Percentiles rank a stretch among this genome's conserved stretches.
These are phyloP conservation scores for Monopis laevigella DNA, from an alignment of 2,888 invertebrate genomes.

Conservation along the genomic window DNA sequence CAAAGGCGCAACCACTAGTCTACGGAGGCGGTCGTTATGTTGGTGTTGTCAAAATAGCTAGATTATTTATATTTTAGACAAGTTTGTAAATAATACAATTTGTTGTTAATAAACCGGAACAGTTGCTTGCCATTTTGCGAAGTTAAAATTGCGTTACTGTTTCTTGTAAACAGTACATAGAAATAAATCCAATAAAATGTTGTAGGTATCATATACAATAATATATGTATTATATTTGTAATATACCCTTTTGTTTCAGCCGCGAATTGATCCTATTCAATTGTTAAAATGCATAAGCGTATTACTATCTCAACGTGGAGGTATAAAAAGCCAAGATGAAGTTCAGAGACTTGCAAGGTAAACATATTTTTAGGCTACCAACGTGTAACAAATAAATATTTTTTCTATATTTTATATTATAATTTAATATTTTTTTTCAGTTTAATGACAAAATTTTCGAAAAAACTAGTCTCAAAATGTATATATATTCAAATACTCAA, in stretches of 20 bases:
- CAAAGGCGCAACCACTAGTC: too few species aligned
- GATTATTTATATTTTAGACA: too few species aligned
- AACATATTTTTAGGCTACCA: constrained; percentile 33
- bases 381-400: neutral
- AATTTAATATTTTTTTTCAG: constrained; percentile 62
- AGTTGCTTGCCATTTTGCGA: too few species aligned
- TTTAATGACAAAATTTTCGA: constrained; percentile 95
- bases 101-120: too few species aligned
- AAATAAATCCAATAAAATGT: too few species aligned
- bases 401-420: neutral
- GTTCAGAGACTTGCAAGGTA: constrained; percentile 88
- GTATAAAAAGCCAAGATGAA: constrained; percentile 88
- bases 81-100: too few species aligned
- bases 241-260: constrained; percentile 69
- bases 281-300: constrained; percentile 89
- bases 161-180: too few species aligned
- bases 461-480: constrained; percentile 94
- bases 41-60: too few species aligned
- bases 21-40: too few species aligned
- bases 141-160: too few species aligned
- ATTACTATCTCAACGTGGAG: constrained; percentile 83
- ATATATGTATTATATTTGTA: neutral
- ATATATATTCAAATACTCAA: constrained; percentile 93
- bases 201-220: neutral
- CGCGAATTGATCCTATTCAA: constrained; percentile 91